phyloP scores from a whole-genome alignment of 2,888 invertebrate species.

The Agonum fuliginosum region DNA sequence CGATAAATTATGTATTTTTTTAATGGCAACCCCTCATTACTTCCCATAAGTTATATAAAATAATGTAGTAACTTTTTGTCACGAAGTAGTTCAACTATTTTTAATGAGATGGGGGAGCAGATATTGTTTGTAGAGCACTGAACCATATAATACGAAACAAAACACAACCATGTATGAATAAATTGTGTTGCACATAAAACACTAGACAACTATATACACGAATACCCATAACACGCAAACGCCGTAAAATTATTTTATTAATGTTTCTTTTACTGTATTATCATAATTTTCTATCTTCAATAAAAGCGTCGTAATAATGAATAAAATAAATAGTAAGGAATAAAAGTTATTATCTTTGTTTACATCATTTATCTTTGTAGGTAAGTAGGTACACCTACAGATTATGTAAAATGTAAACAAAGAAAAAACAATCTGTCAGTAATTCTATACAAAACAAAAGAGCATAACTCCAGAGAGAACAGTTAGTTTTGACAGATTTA shows the following conservation, averaged over 20 bases:
- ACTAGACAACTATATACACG: background rate
- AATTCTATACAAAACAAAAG: constrained; percentile 7
- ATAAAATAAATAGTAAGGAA: background rate
- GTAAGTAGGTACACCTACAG: constrained; percentile 27
- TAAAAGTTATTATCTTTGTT: constrained; percentile 16
- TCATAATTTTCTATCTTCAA: constrained; percentile 12
- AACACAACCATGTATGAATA: constrained; percentile 23
- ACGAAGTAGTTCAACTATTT: no score
- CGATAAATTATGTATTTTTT: no score
- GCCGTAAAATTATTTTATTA: background rate
- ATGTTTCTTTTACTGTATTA: background rate
- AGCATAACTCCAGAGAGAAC: background rate
- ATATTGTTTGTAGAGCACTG: constrained; percentile 5
- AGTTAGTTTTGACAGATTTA: background rate
- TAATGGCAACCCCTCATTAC: no score
- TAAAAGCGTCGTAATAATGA: constrained; percentile 12
- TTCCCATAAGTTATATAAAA: no score
- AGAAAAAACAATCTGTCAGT: constrained; percentile 11
- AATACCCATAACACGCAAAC: background rate
- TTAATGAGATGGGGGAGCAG: background rate
- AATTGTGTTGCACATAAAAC: constrained; percentile 20
- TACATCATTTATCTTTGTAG: constrained; percentile 27
- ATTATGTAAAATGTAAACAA: constrained; percentile 30
- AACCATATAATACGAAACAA: constrained; percentile 25
- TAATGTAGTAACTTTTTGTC: no score